Percentiles rank a stretch among this genome's conserved stretches.
phyloP scores from a whole-genome alignment of 2,888 invertebrate species.

The Lithophane semibrunnea region DNA sequence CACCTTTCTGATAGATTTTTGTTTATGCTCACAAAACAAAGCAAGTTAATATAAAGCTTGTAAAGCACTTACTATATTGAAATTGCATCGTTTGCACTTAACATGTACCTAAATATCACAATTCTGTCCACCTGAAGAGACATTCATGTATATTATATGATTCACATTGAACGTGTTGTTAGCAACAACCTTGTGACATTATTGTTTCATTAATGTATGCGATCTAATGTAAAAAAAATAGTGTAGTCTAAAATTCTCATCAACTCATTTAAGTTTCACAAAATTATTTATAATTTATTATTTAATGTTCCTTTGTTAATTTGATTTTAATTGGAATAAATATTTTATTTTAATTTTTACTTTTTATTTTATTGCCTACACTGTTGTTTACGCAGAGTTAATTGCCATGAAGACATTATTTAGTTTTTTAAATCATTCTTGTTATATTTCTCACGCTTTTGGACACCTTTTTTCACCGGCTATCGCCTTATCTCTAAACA shows the following conservation, averaged over 20 bases:
- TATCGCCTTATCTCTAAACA: background rate
- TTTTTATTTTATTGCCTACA: background rate
- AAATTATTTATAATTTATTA: slow-evolving; percentile 50
- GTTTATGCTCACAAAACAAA: background rate
- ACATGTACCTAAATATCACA: slow-evolving; percentile 42
- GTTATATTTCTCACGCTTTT: background rate
- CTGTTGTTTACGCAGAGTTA: background rate
- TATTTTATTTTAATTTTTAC: slow-evolving; percentile 60
- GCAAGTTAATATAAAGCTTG: too few species aligned
- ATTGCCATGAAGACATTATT: background rate
- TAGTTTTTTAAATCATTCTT: background rate
- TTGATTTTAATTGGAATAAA: slow-evolving; percentile 70
- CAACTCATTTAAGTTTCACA: slow-evolving; percentile 53
- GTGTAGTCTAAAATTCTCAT: slow-evolving; percentile 48
- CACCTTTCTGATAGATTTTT: background rate
- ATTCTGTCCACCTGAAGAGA: slow-evolving; percentile 59
- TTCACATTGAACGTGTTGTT: slow-evolving; percentile 61
- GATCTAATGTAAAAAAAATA: slow-evolving; percentile 35
- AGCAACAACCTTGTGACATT: slow-evolving; percentile 64
- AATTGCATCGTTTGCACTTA: background rate
- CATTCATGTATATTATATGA: slow-evolving; percentile 49
- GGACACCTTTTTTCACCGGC: fast-evolving
- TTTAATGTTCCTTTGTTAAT: slow-evolving; percentile 67
- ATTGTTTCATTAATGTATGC: slow-evolving; percentile 52
- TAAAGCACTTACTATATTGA: background rate